Percentiles rank a stretch among this genome's conserved stretches.
These are phyloP conservation scores for Emys orbicularis DNA, from an alignment of 2,797 vertebrate species.

Conservation along the genomic window DNA sequence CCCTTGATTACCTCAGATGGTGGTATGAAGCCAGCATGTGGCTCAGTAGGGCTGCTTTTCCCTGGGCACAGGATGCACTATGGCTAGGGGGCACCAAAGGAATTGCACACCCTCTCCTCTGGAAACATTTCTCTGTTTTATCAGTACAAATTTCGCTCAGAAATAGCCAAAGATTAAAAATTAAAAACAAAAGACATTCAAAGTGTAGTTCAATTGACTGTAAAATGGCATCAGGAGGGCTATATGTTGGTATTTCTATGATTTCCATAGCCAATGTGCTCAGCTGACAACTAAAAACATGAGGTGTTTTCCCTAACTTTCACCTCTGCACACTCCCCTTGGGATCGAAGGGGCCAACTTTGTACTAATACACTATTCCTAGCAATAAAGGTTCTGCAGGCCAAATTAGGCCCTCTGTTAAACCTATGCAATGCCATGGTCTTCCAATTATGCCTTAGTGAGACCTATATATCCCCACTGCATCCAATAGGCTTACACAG, in stretches of 20 bases:
- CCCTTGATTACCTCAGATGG: neutral
- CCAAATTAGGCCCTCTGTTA: neutral
- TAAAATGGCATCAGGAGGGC: neutral
- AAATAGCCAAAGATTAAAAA: neutral
- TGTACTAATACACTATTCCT: neutral
- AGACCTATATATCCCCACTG: neutral
- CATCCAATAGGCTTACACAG: neutral
- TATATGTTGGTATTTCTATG: neutral
- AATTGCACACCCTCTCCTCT: neutral
- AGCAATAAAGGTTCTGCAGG: neutral
- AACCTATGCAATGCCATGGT: neutral
- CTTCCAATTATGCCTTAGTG: neutral
- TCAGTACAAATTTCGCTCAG: neutral
- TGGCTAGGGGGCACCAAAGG: neutral
- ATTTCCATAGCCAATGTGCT: neutral
- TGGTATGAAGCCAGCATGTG: neutral
- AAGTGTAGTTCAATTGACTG: accelerated
- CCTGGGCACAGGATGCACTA: neutral
- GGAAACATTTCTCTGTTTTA: neutral
- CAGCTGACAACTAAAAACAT: neutral
- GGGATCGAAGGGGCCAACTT: neutral
- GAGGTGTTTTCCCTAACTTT: neutral
- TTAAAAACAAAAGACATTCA: neutral
- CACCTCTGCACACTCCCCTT: neutral
- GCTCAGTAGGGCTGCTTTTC: neutral